Evolutionary conservation across 2,888 invertebrate genomes (phyloP).

Genomic region (Zelleria hepariella): DNA sequence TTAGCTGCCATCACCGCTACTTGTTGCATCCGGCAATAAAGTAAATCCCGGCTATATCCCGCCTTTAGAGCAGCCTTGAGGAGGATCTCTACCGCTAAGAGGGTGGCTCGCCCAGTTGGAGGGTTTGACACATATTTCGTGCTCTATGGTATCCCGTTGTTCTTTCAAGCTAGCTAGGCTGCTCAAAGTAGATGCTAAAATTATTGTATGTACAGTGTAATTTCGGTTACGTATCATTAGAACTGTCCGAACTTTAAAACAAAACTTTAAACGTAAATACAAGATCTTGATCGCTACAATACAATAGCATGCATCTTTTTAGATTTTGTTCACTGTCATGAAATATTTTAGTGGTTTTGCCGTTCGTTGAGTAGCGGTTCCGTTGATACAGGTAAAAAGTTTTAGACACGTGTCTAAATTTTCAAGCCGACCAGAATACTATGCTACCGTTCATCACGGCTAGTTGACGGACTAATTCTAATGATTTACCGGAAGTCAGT

Average conservation of each 20-base stretch:
- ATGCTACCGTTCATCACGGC: neutral
- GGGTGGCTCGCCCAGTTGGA: neutral
- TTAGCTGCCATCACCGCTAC: slow-evolving; percentile 31
- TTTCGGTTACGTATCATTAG: no score
- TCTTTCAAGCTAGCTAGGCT: neutral
- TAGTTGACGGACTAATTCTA: neutral
- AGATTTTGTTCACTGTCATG: no score
- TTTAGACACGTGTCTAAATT: no score
- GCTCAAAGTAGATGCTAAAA: neutral
- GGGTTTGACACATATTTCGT: neutral
- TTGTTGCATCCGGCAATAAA: slow-evolving; percentile 67
- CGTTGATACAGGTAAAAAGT: no score
- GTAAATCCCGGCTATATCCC: slow-evolving; percentile 40
- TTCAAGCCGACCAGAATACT: neutral
- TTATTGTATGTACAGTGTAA: neutral
- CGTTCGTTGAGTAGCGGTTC: no score
- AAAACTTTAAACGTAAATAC: no score
- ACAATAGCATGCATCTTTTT: no score
- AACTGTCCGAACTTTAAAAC: no score
- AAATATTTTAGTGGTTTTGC: no score
- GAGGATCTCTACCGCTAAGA: neutral
- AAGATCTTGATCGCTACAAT: no score
- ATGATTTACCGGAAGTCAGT: slow-evolving; percentile 30
- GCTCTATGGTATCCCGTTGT: neutral
- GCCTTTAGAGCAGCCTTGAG: neutral